Conservation (phyloP, 2,797 vertebrate genomes). For the Okamejei kenojei region DNA sequence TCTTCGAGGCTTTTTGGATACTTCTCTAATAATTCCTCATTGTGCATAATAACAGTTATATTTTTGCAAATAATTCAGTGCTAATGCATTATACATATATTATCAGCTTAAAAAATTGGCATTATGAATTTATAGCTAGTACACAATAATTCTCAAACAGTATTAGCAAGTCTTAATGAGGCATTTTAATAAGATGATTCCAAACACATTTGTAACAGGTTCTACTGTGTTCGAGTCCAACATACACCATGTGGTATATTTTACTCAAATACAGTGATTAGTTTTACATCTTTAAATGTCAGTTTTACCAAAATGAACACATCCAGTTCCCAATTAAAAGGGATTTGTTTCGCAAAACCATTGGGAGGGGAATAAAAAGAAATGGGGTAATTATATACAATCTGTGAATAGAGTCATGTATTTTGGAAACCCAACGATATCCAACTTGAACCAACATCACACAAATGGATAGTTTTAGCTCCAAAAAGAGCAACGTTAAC, state of each 20-base stretch:
- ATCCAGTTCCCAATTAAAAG: background rate
- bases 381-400: background rate
- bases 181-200: constrained; percentile 37
- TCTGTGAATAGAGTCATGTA: constrained; percentile 17
- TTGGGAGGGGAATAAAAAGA: background rate
- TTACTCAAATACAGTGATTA: background rate
- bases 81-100: constrained; percentile 30
- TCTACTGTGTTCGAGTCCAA: constrained; percentile 27
- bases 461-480: background rate
- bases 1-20: background rate
- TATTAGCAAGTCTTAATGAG: constrained; percentile 35
- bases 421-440: background rate
- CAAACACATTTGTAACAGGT: constrained; percentile 35
- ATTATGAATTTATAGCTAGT: constrained; percentile 27
- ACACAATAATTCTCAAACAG: constrained; percentile 36
- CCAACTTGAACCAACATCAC: background rate
- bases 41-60: constrained; percentile 23
- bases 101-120: constrained; percentile 33
- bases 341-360: background rate
- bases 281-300: constrained; percentile 29
- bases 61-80: constrained; percentile 31
- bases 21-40: background rate
- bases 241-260: constrained; percentile 24
- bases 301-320: constrained; percentile 9
- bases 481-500: constrained; percentile 33